These are phyloP conservation scores for Centrocercus urophasianus DNA, from an alignment of 2,113 vertebrate species.

Conservation along the genomic window DNA sequence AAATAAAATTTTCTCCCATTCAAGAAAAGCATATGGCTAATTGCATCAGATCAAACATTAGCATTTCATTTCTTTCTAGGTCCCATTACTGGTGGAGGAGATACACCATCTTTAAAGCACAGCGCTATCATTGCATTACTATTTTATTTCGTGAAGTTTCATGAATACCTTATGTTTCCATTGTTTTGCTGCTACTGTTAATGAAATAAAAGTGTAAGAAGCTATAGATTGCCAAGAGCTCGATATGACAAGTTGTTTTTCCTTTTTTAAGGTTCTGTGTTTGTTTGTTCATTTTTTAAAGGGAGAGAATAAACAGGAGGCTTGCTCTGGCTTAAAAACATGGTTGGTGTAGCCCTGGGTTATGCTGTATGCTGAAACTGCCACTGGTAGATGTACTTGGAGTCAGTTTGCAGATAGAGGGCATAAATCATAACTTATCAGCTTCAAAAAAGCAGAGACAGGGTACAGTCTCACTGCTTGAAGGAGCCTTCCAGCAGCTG, in stretches of 20 bases:
- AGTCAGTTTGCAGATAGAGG: constrained; percentile 31
- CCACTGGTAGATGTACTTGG: not conserved
- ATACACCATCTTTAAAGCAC: not conserved
- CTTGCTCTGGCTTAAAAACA: constrained; percentile 6
- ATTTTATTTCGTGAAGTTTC: not conserved
- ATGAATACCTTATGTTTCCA: not conserved
- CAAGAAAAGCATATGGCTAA: not conserved
- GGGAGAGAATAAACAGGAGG: not conserved
- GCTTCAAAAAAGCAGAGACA: constrained; percentile 28
- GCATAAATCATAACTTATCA: constrained; percentile 32
- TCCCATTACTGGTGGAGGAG: not conserved
- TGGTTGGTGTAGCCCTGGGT: constrained; percentile 19
- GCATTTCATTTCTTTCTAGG: not conserved
- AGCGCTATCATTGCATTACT: not conserved
- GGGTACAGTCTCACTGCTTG: not conserved
- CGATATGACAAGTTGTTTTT: not conserved
- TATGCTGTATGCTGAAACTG: constrained; percentile 44
- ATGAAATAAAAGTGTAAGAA: not conserved
- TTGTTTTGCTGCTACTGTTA: not conserved
- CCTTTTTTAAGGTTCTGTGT: not conserved
- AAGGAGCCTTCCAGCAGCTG: constrained; percentile 18
- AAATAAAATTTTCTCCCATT: not conserved
- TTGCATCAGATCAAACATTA: not conserved
- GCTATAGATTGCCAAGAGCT: not conserved
- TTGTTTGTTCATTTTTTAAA: not conserved